These are phyloP conservation scores for Gallinago paraguaiae DNA, from an alignment of 2,113 vertebrate genomes.

Conservation along the genomic window DNA sequence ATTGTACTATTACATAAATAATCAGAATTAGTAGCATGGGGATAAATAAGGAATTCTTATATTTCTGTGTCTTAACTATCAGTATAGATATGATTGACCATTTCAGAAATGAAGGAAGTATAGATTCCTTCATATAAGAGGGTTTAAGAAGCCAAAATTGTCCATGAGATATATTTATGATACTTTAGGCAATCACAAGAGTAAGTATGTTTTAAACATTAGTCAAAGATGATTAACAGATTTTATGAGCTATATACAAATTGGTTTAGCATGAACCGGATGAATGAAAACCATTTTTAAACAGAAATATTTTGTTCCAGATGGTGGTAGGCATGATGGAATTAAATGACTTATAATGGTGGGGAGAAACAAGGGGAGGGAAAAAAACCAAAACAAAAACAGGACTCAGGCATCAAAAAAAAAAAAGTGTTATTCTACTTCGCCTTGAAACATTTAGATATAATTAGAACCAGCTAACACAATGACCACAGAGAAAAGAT, in stretches of 20 bases:
- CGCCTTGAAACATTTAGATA: constrained; percentile 43
- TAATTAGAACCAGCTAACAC: constrained; percentile 43
- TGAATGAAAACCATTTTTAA: neutral
- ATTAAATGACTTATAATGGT: neutral
- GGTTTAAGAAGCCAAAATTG: neutral
- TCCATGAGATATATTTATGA: neutral
- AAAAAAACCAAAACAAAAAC: neutral
- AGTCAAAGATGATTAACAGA: neutral
- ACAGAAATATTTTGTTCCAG: neutral
- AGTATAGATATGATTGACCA: neutral
- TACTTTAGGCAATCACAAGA: neutral
- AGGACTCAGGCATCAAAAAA: neutral
- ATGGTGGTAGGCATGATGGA: neutral
- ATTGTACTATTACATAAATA: neutral
- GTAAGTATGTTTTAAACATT: neutral
- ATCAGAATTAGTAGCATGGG: neutral
- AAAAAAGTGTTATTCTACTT: neutral
- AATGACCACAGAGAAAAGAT: neutral
- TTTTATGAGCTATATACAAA: neutral
- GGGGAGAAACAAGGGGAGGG: neutral
- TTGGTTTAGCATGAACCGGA: neutral
- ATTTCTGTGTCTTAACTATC: neutral
- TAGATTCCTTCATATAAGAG: neutral
- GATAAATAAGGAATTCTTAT: neutral
- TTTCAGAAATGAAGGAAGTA: neutral